Conservation (phyloP, 2,797 vertebrate species). For the Onychomys torridus region DNA sequence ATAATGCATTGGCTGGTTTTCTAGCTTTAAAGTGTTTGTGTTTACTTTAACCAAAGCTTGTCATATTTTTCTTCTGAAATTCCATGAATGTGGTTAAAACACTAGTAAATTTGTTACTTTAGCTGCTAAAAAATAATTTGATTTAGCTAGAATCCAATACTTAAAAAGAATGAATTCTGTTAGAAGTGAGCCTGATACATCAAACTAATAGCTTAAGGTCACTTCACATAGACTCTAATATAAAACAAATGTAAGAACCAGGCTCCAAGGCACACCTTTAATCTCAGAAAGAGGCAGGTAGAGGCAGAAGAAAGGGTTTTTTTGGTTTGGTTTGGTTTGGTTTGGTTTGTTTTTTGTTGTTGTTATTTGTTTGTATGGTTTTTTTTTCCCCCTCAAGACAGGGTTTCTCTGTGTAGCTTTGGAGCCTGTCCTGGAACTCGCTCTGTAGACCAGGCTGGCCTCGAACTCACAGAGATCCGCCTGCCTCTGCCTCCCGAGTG, state of each 20-base stretch:
- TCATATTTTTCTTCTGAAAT: conserved; percentile 17
- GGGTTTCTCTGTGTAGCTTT: no score
- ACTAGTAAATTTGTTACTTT: conserved; percentile 60
- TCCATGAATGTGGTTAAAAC: conserved; percentile 44
- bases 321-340: no score
- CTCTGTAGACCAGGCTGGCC: no score
- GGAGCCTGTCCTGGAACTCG: no score
- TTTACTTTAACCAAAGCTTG: conserved; percentile 78
- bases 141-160: conserved; percentile 45
- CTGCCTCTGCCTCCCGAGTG: no score
- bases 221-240: background rate
- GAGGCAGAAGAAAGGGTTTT: background rate
- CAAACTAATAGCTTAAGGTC: conserved; percentile 51
- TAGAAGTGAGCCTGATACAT: conserved; percentile 54
- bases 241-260: background rate
- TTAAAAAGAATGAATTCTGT: conserved; percentile 58
- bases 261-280: background rate
- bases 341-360: no score
- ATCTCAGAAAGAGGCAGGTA: background rate
- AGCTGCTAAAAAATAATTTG: background rate
- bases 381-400: no score
- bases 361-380: no score
- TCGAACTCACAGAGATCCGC: no score
- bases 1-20: conserved; percentile 84
- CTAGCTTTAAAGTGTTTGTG: conserved; percentile 81